Percentiles rank a stretch among this genome's conserved stretches.
These are phyloP conservation scores for Sialia sialis DNA, from an alignment of 2,113 vertebrate species.

Conservation along the genomic window DNA sequence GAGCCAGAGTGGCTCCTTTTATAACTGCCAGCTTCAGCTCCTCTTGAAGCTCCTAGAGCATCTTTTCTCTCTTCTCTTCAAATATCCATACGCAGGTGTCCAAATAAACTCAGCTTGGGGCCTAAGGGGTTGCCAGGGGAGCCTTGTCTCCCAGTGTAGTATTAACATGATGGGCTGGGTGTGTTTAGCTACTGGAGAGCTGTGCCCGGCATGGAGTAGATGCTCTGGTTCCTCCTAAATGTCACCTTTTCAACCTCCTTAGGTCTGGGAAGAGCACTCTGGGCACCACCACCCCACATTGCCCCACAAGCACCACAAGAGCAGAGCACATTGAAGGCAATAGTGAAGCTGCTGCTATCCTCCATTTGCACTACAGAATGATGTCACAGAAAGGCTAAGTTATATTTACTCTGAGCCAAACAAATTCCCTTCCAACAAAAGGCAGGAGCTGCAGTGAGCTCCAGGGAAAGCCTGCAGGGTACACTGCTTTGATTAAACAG, in stretches of 20 bases:
- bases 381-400: background rate
- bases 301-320: background rate
- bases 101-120: background rate
- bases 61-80: background rate
- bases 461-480: background rate
- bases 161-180: background rate
- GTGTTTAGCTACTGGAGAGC: background rate
- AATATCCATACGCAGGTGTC: background rate
- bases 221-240: background rate
- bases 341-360: background rate
- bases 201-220: background rate
- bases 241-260: background rate
- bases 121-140: background rate
- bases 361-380: background rate
- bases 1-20: background rate
- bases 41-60: background rate
- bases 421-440: slow-evolving; percentile 1
- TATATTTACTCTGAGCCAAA: background rate
- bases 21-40: background rate
- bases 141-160: background rate
- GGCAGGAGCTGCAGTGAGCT: background rate
- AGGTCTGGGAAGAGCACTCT: background rate
- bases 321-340: rapidly evolving
- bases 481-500: background rate
- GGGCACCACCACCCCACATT: rapidly evolving